Evolutionary conservation across 2,888 invertebrate genomes (phyloP).

Genomic region (Parnassius orleans): DNA sequence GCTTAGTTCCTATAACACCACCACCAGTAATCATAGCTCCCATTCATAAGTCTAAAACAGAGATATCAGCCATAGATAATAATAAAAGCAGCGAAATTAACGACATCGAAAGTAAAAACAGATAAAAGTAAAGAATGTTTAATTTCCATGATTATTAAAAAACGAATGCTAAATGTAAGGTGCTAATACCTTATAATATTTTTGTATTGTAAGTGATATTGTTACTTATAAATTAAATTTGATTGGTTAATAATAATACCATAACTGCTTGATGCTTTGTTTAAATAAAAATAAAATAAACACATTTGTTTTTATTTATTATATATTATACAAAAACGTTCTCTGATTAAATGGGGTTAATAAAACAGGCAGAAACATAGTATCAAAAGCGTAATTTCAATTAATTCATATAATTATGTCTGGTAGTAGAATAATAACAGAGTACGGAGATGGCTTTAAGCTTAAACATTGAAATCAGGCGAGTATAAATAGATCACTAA

Average conservation of each 20-base stretch:
- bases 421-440: constrained; percentile 1
- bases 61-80: constrained; percentile 34
- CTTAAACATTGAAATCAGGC: no score
- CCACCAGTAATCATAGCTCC: constrained; percentile 66
- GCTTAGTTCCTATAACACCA: constrained; percentile 68
- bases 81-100: constrained; percentile 48
- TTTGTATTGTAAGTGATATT: constrained; percentile 39
- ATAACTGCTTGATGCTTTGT: constrained; percentile 49
- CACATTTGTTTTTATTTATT: not conserved
- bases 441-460: not conserved
- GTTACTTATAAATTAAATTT: constrained; percentile 40
- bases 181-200: constrained; percentile 28
- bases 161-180: constrained; percentile 14
- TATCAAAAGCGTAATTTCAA: not conserved
- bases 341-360: not conserved
- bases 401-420: not conserved
- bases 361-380: not conserved
- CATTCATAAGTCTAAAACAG: constrained; percentile 59
- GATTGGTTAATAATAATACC: constrained; percentile 30
- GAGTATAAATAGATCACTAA: no score
- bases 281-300: constrained; percentile 50
- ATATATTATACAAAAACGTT: not conserved
- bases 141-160: not conserved
- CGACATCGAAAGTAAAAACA: constrained; percentile 55
- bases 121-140: constrained; percentile 39